Evolutionary conservation across 2,888 invertebrate species (phyloP).

Genomic region (Choristoneura rosaceana): DNA sequence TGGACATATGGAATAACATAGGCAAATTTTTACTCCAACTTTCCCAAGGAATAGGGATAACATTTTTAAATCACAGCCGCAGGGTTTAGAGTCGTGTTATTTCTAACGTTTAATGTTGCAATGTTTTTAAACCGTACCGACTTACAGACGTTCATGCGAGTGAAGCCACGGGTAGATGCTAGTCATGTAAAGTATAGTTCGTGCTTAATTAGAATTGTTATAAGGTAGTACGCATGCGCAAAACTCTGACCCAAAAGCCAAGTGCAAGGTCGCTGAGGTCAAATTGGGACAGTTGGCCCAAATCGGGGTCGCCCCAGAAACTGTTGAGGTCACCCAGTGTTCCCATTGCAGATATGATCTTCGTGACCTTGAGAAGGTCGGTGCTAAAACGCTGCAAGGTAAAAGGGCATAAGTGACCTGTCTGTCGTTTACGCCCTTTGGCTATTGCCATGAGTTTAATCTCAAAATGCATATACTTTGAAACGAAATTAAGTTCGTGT

Average conservation of each 20-base stretch:
- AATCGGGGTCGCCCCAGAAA: conserved; percentile 53
- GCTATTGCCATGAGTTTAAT: background rate
- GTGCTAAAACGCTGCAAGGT: background rate
- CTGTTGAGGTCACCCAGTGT: conserved; percentile 25
- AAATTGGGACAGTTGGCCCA: conserved; percentile 72
- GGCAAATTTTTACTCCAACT: too few species aligned
- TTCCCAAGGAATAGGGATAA: too few species aligned
- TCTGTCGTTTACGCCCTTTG: background rate
- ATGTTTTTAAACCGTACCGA: too few species aligned
- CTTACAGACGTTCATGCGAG: too few species aligned
- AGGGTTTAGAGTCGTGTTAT: too few species aligned
- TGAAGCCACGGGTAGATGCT: too few species aligned
- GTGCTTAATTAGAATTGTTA: background rate
- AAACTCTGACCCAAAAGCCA: conserved; percentile 63
- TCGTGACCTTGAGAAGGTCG: conserved; percentile 21
- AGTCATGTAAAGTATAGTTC: background rate
- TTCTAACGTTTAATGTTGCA: too few species aligned
- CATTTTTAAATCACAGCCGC: too few species aligned
- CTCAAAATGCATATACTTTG: too few species aligned
- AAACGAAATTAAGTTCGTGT: too few species aligned
- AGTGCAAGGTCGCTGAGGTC: conserved; percentile 72
- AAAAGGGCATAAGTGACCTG: too few species aligned
- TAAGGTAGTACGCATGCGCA: conserved; percentile 21
- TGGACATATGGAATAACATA: too few species aligned
- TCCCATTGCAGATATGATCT: conserved; percentile 4